phyloP scores from a whole-genome alignment of 2,797 vertebrate genomes.

The Podarcis lilfordi region DNA sequence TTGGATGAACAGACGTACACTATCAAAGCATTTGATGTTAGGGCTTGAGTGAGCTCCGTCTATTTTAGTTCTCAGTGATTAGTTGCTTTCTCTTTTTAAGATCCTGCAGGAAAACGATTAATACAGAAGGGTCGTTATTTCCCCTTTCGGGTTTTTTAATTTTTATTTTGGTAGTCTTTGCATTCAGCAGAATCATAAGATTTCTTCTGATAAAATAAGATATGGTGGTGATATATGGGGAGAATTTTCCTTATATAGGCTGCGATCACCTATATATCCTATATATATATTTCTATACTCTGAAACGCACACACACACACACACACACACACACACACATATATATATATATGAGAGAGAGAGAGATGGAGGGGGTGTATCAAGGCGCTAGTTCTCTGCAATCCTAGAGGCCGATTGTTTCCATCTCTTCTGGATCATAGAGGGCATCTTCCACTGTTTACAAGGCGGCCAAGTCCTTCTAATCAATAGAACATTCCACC shows the following conservation, averaged over 20 bases:
- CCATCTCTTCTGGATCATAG: slow-evolving; percentile 35
- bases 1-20: slow-evolving; percentile 61
- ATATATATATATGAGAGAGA: too few relatives aligned
- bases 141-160: slow-evolving; percentile 13
- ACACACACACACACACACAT: too few relatives aligned
- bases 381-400: background rate
- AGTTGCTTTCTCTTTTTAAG: slow-evolving; percentile 34
- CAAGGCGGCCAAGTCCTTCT: background rate
- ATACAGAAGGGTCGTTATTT: background rate
- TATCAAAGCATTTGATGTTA: slow-evolving; percentile 63
- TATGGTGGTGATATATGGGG: slow-evolving; percentile 17
- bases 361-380: too few relatives aligned
- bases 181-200: slow-evolving; percentile 29
- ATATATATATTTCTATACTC: too few relatives aligned
- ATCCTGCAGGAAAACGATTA: slow-evolving; percentile 45
- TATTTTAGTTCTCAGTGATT: slow-evolving; percentile 49
- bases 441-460: background rate
- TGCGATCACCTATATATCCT: background rate
- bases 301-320: too few relatives aligned
- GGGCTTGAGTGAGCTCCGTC: slow-evolving; percentile 61
- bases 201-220: slow-evolving; percentile 62
- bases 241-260: background rate
- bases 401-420: slow-evolving; percentile 10
- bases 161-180: slow-evolving; percentile 34
- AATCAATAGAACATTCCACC: slow-evolving; percentile 55